These are phyloP conservation scores for Eulemur rubriventer DNA, from an alignment of 2,797 vertebrate species.

Conservation along the genomic window DNA sequence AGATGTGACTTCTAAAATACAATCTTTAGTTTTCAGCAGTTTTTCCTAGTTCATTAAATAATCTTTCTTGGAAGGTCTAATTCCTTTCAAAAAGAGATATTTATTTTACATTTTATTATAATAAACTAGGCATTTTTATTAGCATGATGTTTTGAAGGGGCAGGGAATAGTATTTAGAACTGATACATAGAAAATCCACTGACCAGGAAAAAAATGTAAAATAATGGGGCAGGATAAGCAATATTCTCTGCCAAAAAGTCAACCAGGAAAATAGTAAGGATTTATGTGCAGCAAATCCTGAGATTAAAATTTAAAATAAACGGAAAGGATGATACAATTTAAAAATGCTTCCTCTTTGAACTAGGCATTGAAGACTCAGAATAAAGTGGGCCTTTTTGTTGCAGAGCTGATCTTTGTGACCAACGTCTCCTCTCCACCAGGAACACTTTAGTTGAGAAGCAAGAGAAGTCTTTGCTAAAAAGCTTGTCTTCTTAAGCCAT, in stretches of 20 bases:
- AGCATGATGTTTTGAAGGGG: neutral
- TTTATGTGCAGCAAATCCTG: neutral
- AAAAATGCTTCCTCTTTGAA: neutral
- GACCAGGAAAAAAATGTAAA: neutral
- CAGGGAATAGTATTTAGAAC: neutral
- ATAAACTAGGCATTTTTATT: neutral
- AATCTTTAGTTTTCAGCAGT: neutral
- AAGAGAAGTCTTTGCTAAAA: neutral
- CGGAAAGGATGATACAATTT: neutral
- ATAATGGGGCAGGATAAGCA: neutral
- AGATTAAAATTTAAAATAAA: neutral
- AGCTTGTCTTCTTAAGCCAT: neutral
- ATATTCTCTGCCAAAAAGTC: neutral
- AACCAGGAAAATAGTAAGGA: neutral
- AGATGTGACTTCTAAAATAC: neutral
- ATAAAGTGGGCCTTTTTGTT: neutral
- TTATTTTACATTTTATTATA: neutral
- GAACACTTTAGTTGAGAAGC: neutral
- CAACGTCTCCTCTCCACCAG: neutral
- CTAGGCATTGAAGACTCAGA: neutral
- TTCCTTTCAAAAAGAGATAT: neutral
- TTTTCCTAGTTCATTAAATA: constrained; percentile 10
- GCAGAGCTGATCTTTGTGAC: neutral
- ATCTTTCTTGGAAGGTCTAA: constrained; percentile 38
- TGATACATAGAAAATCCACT: constrained; percentile 16